phyloP scores from a whole-genome alignment of 2,797 vertebrate genomes.

The Notolepis coatsorum region DNA sequence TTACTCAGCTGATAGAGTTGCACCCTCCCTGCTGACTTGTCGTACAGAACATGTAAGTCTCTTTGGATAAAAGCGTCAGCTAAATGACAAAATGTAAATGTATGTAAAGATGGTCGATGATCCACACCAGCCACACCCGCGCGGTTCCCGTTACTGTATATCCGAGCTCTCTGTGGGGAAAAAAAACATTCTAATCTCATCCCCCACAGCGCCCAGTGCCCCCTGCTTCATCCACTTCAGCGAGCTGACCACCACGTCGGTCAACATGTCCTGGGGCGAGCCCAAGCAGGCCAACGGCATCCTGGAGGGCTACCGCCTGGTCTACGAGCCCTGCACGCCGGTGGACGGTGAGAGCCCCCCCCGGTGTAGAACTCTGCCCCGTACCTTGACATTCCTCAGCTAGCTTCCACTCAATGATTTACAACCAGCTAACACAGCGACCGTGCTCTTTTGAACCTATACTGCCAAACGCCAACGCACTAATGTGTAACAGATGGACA shows the following conservation, averaged over 20 bases:
- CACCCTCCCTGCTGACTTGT: no score
- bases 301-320: constrained; percentile 87
- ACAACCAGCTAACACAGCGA: constrained; percentile 50
- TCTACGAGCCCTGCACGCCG: constrained; percentile 89
- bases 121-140: no score
- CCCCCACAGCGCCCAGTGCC: constrained; percentile 85
- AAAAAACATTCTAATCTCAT: no score
- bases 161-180: no score
- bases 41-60: no score
- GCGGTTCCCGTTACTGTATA: not conserved
- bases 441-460: constrained; percentile 47
- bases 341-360: constrained; percentile 88
- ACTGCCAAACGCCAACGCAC: constrained; percentile 58
- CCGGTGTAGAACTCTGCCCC: constrained; percentile 43
- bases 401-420: constrained; percentile 64
- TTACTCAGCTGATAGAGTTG: no score
- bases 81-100: no score
- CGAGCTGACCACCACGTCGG: constrained; percentile 89
- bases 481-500: constrained; percentile 71
- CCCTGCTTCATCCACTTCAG: constrained; percentile 87
- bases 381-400: constrained; percentile 61
- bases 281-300: constrained; percentile 86
- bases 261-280: constrained; percentile 91
- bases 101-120: no score
- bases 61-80: no score